These are phyloP conservation scores for Mastomys coucha DNA, from an alignment of 2,113 vertebrate species.

Conservation along the genomic window DNA sequence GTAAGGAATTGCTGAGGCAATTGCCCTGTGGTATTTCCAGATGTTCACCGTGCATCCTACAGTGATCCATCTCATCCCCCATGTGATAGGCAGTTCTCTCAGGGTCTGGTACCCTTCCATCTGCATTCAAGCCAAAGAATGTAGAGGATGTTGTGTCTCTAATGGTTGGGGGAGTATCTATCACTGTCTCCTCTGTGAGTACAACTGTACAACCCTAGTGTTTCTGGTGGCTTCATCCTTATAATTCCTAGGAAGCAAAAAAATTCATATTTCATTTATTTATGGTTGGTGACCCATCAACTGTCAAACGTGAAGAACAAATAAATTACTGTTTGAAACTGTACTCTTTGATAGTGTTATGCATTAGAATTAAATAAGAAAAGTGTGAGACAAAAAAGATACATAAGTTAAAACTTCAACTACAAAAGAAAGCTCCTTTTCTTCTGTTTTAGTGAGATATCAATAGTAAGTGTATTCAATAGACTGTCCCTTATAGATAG, in stretches of 20 bases:
- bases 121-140: constrained; percentile 40
- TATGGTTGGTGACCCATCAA: not conserved
- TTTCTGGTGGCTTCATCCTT: constrained; percentile 2
- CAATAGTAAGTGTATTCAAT: not conserved
- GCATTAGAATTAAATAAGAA: constrained; percentile 38
- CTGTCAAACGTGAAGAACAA: constrained; percentile 45
- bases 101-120: constrained; percentile 8
- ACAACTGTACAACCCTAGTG: not conserved
- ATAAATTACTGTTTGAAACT: not conserved
- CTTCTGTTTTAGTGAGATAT: not conserved
- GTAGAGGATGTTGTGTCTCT: not conserved
- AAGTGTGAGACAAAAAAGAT: not conserved
- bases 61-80: not conserved
- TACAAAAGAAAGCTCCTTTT: not conserved
- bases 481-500: not conserved
- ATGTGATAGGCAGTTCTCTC: constrained; percentile 26
- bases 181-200: not conserved
- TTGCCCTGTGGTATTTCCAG: constrained; percentile 51
- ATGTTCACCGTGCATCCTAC: constrained; percentile 56
- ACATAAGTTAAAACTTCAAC: constrained; percentile 8
- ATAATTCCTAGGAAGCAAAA: not conserved
- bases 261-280: constrained; percentile 1
- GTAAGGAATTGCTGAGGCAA: constrained; percentile 57
- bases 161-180: not conserved
- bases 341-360: not conserved